Evolutionary conservation across 1,140 invertebrate species (phyloP), one percentile per base, ranked within the genome.

Genomic region (Heliconius eleuchia): DNA sequence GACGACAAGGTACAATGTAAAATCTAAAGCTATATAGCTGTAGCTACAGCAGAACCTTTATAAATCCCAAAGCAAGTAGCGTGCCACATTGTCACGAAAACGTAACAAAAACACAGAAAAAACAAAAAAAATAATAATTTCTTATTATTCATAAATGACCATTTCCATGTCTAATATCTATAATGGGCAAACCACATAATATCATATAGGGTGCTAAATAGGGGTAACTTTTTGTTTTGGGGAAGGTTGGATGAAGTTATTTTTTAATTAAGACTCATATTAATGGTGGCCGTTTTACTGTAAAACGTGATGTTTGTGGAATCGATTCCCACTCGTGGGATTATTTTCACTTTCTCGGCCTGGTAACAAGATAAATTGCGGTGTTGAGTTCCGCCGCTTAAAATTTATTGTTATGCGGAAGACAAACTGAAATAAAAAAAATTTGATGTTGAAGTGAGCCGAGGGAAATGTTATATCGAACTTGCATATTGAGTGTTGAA

Each of bases 181-280:
- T 60, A 60, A 60, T 60, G 55, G 55, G 7, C 55, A 55, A n/a
- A 55, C 52, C 52, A 55, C 52, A 57, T 57, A 57, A 57, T 57
- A 57, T 23, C 19, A 52, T 60, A 60, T 23, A 23, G 55, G 55
- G 55, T 60, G 55, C 8, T 60, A 60, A 60, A 60, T 60, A 60
- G 55, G 55, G 55, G 55, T 57, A 23, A 27, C 19, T 3, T 27
- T 60, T 9, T 60, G 55, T 60, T 11, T 2, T 27, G 55, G 55
- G 55, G 7, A 9, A n/a, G 8, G 19, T 60, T 60, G 55, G 9
- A 60, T 60, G 19, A 52, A 52, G 50, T 60, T 60, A 60, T 60
- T 60, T 23, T 23, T 60, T 60, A 23, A 23, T 60, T 73, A 18
- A 1, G 13, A 46, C 42, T 46, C 42, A 46, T 46, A 46, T 46